A percentile compares a stretch with the other conserved stretches of the same genome.
phyloP scores from a whole-genome alignment of 2,888 invertebrate genomes.

The Chromoteleia sp. region DNA sequence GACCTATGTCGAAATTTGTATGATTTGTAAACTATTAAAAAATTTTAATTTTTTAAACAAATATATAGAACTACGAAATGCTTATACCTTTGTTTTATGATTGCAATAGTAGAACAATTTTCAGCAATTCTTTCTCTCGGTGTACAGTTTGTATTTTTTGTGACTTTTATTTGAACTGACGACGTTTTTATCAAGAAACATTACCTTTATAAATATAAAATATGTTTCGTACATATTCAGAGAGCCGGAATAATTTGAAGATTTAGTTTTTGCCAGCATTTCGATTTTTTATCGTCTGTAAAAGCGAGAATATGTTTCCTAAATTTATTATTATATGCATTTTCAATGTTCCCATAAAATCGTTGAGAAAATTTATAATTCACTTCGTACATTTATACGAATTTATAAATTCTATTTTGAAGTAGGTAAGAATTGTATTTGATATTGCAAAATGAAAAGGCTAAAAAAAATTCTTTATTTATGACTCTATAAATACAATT shows the following conservation, averaged over 20 bases:
- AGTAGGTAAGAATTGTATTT: background rate
- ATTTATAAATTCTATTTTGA: background rate
- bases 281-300: background rate
- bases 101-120: background rate
- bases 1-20: no score
- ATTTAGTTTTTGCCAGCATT: background rate
- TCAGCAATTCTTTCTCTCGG: no score
- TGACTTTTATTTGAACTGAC: background rate
- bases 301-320: background rate
- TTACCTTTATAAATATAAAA: conserved; percentile 1
- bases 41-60: no score
- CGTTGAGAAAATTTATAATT: background rate
- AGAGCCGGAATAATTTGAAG: background rate
- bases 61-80: no score
- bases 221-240: background rate
- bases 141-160: background rate
- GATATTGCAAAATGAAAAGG: no score
- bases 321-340: background rate
- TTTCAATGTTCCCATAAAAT: background rate
- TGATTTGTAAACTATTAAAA: no score
- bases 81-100: no score
- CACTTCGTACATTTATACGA: background rate
- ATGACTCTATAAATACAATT: no score
- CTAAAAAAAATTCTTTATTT: no score
- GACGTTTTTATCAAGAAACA: background rate